Percentiles rank a stretch among this genome's conserved stretches.
Conservation (phyloP, 2,797 vertebrate genomes). For the Hylomyscus alleni region DNA sequence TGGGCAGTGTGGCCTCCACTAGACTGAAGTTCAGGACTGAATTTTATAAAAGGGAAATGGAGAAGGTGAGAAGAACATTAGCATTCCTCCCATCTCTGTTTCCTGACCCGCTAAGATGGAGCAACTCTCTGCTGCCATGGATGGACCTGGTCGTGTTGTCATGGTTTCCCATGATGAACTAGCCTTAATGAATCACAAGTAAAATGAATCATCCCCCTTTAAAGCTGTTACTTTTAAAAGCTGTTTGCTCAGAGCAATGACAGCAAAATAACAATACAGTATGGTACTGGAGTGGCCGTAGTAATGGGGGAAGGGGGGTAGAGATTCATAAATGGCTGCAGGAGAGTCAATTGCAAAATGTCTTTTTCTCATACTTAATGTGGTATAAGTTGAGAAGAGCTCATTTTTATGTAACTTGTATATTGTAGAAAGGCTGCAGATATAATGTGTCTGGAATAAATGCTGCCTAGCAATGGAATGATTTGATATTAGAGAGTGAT, state of each 20-base stretch:
- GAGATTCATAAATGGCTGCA: background rate
- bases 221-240: background rate
- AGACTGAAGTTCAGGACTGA: background rate
- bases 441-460: background rate
- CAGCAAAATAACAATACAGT: background rate
- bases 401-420: slow-evolving; percentile 25
- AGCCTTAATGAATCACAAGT: background rate
- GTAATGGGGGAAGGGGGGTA: background rate
- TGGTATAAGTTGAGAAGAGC: slow-evolving; percentile 1
- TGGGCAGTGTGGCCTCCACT: background rate
- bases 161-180: background rate
- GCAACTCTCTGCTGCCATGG: background rate
- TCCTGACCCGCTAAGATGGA: background rate
- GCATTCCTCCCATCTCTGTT: background rate
- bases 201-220: background rate
- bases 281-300: background rate
- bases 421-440: background rate
- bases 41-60: background rate
- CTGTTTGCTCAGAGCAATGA: background rate
- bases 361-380: background rate
- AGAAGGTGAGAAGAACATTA: background rate
- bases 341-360: background rate
- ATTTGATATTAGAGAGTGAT: background rate
- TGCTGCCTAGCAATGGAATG: background rate
- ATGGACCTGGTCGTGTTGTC: background rate